phyloP scores from a whole-genome alignment of 2,888 invertebrate species.

The Cyclophora punctaria region DNA sequence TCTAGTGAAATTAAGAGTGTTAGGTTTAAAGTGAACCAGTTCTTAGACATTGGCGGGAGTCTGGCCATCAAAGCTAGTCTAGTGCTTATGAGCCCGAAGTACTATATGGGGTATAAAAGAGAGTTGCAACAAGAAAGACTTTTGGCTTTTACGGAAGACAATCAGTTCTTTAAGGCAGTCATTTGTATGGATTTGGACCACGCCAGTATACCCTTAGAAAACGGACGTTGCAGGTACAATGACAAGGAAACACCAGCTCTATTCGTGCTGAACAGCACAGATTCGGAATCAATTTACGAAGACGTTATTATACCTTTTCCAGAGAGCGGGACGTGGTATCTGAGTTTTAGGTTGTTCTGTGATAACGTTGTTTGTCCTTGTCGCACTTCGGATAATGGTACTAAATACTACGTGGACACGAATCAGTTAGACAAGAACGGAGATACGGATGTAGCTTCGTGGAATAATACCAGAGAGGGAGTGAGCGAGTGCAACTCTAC shows the following conservation, averaged over 20 bases:
- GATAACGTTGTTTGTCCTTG: conserved; percentile 66
- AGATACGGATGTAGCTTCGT: conserved; percentile 35
- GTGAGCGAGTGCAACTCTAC: conserved; percentile 74
- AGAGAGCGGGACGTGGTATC: conserved; percentile 88
- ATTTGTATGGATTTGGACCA: conserved; percentile 77
- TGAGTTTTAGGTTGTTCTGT: conserved; percentile 83
- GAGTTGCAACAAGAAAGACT: conserved; percentile 20
- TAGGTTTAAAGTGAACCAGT: conserved; percentile 80
- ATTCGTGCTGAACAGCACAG: conserved; percentile 78
- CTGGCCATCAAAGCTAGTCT: conserved; percentile 80
- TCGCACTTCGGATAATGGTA: conserved; percentile 56
- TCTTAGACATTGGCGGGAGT: conserved; percentile 87
- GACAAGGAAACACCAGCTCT: conserved; percentile 71
- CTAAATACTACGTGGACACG: conserved; percentile 65
- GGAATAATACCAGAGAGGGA: conserved; percentile 62
- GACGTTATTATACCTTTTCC: conserved; percentile 86
- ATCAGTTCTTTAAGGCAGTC: conserved; percentile 72
- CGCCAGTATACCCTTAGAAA: conserved; percentile 77
- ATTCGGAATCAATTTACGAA: conserved; percentile 76
- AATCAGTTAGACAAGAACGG: conserved; percentile 37
- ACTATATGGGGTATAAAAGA: conserved; percentile 64
- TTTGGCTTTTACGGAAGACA: conserved; percentile 61
- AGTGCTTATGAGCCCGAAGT: conserved; percentile 75
- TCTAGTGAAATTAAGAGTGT: conserved; percentile 78
- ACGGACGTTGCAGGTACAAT: conserved; percentile 76